These are phyloP conservation scores for Rhyzopertha dominica DNA, from an alignment of 1,140 invertebrate genomes.

Conservation along the genomic window DNA sequence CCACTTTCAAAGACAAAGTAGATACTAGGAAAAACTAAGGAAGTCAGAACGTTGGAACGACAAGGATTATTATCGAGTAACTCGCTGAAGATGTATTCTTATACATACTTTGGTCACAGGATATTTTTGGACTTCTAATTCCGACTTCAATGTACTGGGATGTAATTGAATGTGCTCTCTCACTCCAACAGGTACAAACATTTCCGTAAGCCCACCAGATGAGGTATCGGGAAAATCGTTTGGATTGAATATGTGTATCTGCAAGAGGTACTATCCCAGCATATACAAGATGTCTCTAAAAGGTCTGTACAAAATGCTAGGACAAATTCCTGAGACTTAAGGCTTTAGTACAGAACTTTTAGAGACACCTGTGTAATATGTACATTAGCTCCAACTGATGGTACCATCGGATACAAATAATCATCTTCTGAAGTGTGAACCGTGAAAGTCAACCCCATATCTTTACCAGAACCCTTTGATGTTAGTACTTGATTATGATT, in stretches of 20 bases:
- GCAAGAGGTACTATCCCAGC: conserved; percentile 11
- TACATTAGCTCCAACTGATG: conserved; percentile 43
- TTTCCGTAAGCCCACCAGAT: conserved; percentile 34
- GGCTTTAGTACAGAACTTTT: background rate
- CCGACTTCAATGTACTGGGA: conserved; percentile 23
- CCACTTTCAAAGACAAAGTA: too few relatives aligned
- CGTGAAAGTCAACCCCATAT: conserved; percentile 45
- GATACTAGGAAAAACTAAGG: conserved; percentile 7
- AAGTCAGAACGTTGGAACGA: background rate
- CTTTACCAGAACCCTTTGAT: conserved; percentile 26
- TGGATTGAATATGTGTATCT: conserved; percentile 47
- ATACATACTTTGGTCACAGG: conserved; percentile 30
- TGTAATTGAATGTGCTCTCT: conserved; percentile 27
- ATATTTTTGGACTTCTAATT: conserved; percentile 25
- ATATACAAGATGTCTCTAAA: conserved; percentile 9
- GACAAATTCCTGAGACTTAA: conserved; percentile 28
- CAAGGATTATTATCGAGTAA: background rate
- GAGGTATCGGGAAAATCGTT: conserved; percentile 47
- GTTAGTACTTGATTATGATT: background rate
- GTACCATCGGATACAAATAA: conserved; percentile 48
- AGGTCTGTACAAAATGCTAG: too few relatives aligned
- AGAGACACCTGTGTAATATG: conserved; percentile 10
- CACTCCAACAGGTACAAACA: conserved; percentile 21
- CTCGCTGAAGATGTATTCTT: background rate
- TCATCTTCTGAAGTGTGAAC: conserved; percentile 48